Conservation (phyloP, 1,140 invertebrate genomes). For the Zaprionus africanus region DNA sequence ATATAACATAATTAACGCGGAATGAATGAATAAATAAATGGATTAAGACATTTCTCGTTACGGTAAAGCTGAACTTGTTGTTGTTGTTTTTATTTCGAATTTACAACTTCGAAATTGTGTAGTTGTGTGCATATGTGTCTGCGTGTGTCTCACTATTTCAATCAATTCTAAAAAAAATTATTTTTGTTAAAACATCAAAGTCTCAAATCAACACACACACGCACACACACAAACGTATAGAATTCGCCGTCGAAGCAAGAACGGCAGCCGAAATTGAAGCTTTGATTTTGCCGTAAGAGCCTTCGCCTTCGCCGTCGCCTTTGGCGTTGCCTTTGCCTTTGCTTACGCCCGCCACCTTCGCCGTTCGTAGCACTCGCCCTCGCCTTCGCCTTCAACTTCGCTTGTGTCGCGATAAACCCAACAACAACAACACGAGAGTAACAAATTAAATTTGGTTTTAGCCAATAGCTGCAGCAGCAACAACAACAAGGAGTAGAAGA, state of each 20-base stretch:
- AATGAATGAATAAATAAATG: slow-evolving; percentile 8
- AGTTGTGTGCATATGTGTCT: slow-evolving; percentile 10
- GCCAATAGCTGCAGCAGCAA: slow-evolving; percentile 61
- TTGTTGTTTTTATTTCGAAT: slow-evolving; percentile 4
- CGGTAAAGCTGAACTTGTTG: background rate
- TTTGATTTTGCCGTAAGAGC: slow-evolving; percentile 46
- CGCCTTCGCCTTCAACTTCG: background rate
- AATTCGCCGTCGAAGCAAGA: slow-evolving; percentile 24
- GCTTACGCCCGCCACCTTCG: background rate
- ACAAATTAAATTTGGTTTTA: slow-evolving; percentile 82
- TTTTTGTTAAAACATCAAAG: slow-evolving; percentile 69
- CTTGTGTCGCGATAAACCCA: slow-evolving; percentile 28
- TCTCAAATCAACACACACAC: slow-evolving; percentile 18
- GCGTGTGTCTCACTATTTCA: slow-evolving; percentile 40
- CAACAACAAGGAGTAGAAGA: slow-evolving; percentile 34
- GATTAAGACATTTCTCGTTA: slow-evolving; percentile 2
- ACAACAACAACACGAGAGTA: slow-evolving; percentile 47
- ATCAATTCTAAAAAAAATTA: slow-evolving; percentile 63
- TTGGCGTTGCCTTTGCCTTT: background rate
- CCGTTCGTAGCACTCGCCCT: background rate
- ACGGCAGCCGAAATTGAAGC: slow-evolving; percentile 30
- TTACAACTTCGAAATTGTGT: background rate
- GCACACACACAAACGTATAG: slow-evolving; percentile 12
- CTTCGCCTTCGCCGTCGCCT: slow-evolving; percentile 19
- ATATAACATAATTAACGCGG: slow-evolving; percentile 3